Percentiles rank a stretch among this genome's conserved stretches.
Evolutionary conservation across 2,797 vertebrate genomes (phyloP).

Genomic region (Muraenolepis orangiensis): DNA sequence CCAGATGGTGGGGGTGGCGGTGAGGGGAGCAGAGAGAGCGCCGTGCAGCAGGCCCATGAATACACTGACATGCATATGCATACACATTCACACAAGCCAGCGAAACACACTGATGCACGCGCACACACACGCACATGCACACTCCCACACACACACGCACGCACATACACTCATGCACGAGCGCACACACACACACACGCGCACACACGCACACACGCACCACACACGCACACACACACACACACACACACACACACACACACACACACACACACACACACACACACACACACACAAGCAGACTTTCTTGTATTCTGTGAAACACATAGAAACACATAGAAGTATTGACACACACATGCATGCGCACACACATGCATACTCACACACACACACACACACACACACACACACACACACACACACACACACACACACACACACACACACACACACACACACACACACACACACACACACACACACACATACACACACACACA

Average conservation of each 20-base stretch:
- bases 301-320: too few relatives aligned
- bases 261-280: too few relatives aligned
- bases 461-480: constrained; percentile 21
- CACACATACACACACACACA: constrained; percentile 33
- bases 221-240: too few relatives aligned
- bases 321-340: too few relatives aligned
- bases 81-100: constrained; percentile 6
- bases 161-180: constrained; percentile 13
- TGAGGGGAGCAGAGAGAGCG: constrained; percentile 52
- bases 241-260: too few relatives aligned
- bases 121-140: background rate
- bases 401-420: constrained; percentile 15
- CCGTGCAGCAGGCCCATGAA: constrained; percentile 19
- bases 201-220: constrained; percentile 20
- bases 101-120: background rate
- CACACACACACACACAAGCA: too few relatives aligned
- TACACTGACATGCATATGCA: background rate
- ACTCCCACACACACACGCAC: background rate
- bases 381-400: constrained; percentile 13
- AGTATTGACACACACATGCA: background rate
- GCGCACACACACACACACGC: background rate
- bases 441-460: constrained; percentile 31
- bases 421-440: constrained; percentile 39
- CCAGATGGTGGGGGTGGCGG: constrained; percentile 57
- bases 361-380: background rate